These are phyloP conservation scores for Lucilia sericata DNA, from an alignment of 1,140 invertebrate species.

Conservation along the genomic window DNA sequence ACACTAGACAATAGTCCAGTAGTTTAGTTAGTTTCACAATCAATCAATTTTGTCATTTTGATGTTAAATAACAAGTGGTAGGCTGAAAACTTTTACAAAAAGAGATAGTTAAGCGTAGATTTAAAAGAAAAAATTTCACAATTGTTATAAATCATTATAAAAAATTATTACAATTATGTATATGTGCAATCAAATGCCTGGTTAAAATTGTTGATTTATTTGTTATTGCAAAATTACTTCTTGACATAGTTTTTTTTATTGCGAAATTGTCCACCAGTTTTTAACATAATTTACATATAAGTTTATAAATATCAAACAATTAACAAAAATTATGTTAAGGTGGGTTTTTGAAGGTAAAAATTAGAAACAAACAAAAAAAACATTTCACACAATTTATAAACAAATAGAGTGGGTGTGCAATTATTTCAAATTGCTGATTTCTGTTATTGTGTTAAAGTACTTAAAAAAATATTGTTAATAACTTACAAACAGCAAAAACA, in stretches of 20 bases:
- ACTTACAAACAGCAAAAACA: background rate
- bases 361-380: background rate
- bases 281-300: background rate
- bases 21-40: too few species aligned
- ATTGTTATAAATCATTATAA: too few species aligned
- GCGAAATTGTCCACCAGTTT: background rate
- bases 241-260: background rate
- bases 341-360: conserved; percentile 21
- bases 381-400: background rate
- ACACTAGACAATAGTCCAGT: too few species aligned
- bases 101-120: too few species aligned
- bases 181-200: background rate
- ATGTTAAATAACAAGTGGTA: too few species aligned
- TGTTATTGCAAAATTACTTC: conserved; percentile 8
- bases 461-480: background rate
- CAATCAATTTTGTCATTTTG: too few species aligned
- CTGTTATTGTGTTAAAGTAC: background rate
- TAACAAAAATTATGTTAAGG: conserved; percentile 27
- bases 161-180: too few species aligned
- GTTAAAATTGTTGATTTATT: background rate
- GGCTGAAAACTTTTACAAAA: too few species aligned
- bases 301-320: background rate
- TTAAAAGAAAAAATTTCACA: too few species aligned
- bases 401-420: conserved; percentile 25
- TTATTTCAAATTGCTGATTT: conserved; percentile 13